Evolutionary conservation across 2,113 vertebrate genomes (phyloP).

Genomic region (Penelope pileata): DNA sequence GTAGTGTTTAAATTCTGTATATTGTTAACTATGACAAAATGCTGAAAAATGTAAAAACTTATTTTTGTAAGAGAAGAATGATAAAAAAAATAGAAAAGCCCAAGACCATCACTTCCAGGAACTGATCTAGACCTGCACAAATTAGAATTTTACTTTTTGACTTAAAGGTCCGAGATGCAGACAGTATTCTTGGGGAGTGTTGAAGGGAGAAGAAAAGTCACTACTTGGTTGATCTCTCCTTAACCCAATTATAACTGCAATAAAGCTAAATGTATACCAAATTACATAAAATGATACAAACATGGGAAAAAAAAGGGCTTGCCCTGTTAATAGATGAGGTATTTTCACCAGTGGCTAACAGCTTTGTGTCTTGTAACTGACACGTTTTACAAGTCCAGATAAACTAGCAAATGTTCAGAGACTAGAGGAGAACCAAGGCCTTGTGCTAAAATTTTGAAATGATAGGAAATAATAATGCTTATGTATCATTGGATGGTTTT

Average conservation of each 20-base stretch:
- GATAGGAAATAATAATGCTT: background rate
- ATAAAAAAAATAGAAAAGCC: background rate
- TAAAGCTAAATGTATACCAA: background rate
- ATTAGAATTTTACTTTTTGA: background rate
- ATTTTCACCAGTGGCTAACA: background rate
- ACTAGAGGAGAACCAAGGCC: background rate
- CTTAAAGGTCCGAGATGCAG: background rate
- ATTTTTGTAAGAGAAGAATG: background rate
- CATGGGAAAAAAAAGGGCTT: background rate
- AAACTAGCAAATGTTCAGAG: background rate
- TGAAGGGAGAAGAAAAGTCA: background rate
- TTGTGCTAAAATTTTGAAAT: background rate
- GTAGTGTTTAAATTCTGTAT: background rate
- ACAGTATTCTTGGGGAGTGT: background rate
- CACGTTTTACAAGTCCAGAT: background rate
- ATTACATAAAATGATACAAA: background rate
- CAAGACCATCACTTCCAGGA: background rate
- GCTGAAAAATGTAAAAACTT: background rate
- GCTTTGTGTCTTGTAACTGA: background rate
- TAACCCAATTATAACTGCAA: background rate
- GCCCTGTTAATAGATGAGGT: background rate
- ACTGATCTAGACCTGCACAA: background rate
- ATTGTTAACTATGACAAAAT: background rate
- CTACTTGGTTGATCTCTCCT: background rate
- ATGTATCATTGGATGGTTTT: background rate